phyloP scores from a whole-genome alignment of 64 coral and sea anemone genomes.

The Catalaphyllia jardinei region DNA sequence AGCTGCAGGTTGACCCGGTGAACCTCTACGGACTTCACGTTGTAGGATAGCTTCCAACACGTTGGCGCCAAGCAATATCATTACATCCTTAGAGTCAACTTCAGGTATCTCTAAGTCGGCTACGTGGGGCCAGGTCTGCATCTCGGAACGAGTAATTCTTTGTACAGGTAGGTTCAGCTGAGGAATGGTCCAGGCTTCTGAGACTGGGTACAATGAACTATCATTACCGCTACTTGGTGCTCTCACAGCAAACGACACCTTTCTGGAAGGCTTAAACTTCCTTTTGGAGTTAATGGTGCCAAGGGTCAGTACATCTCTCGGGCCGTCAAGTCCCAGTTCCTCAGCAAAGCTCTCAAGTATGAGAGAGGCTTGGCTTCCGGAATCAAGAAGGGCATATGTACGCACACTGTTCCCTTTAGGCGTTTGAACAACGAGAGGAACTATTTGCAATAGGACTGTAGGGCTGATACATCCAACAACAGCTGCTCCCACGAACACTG shows the following conservation, averaged over 20 bases:
- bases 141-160: conserved; percentile 1
- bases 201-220: background rate
- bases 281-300: conserved; percentile 43
- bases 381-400: too few relatives aligned
- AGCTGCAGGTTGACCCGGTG: background rate
- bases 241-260: conserved; percentile 50
- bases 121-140: conserved; percentile 37
- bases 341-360: too few relatives aligned
- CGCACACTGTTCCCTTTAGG: too few relatives aligned
- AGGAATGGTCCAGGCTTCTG: conserved; percentile 57
- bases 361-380: too few relatives aligned
- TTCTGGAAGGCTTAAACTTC: background rate
- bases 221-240: background rate
- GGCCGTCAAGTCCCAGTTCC: too few relatives aligned
- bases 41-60: conserved; percentile 19
- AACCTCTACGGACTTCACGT: conserved; percentile 14
- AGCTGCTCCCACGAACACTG: conserved; percentile 22
- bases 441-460: background rate
- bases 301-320: background rate
- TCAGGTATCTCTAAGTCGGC: background rate
- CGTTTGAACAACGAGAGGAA: too few relatives aligned
- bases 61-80: conserved; percentile 33
- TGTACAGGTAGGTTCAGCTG: conserved; percentile 31
- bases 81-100: conserved; percentile 32
- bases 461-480: background rate